Evolutionary conservation across 2,797 vertebrate species (phyloP), one percentile per base, ranked within the genome.

Genomic region (Hoplostethus atlanticus): DNA sequence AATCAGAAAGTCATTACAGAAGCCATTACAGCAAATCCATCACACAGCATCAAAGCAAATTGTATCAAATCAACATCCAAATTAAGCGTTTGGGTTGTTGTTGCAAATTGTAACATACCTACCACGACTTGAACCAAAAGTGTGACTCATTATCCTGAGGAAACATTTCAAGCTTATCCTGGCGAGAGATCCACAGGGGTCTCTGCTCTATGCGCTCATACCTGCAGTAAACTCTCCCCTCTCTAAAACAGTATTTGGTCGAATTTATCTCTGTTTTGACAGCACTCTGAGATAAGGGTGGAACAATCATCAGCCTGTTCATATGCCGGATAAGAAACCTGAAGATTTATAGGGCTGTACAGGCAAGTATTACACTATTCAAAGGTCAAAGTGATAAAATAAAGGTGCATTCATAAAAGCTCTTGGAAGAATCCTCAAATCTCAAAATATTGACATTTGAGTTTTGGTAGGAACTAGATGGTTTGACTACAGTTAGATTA

Each of bases 401-500:
- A 10, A 3, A 60, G 52, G 8, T 57, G 15, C 21, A 47, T 63
- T 60, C 38, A 48, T 5, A 21, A 68, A 64, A 31, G 0, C 10
- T 53, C 10, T 42, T 13, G 5, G 36, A 16, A 66, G 52, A 62
- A 36, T 71, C 12, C 15, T 40, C 11, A 59, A 47, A 57, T 52
- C 5, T 46, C 25, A 12, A 4, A 56, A 16, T 11, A 31, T 15
- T 75, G 16, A 54, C 2, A 12, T 57, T 47, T 52, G 3, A 52
- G 40, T 46, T 40, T 54, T 25, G 10, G 8, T 3, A 52, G 62
- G 36, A 42, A 58, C 16, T 7, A 58, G 15, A 17, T 13, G 6
- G 10, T n/a, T 73, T 72, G 47, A 54, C 25, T 17, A 59, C 8
- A 11, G 55, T 73, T 36, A 42, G 7, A 51, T 73, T 73, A 50